phyloP scores from a whole-genome alignment of 2,888 invertebrate genomes.

The Napeogenes inachia region DNA sequence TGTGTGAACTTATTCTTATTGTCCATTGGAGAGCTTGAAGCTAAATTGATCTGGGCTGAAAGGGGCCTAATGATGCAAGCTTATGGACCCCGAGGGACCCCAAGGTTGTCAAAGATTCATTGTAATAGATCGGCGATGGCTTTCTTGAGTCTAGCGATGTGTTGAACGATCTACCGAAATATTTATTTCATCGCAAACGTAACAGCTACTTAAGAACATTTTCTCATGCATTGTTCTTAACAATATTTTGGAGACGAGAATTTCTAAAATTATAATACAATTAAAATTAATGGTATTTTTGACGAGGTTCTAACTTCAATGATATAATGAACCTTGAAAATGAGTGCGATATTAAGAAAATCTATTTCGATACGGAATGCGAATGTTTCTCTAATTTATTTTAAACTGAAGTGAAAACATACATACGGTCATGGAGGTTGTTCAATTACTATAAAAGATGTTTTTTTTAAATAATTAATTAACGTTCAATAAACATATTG shows the following conservation, averaged over 20 bases:
- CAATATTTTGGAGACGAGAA: neutral
- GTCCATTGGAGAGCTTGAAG: neutral
- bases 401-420: conserved; percentile 16
- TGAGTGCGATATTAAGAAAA: conserved; percentile 11
- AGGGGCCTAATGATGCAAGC: conserved; percentile 4
- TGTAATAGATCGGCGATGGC: conserved; percentile 2
- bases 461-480: neutral
- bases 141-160: neutral
- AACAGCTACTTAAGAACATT: no score
- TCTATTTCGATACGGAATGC: conserved; percentile 21
- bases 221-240: neutral
- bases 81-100: conserved; percentile 6
- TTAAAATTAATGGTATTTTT: neutral
- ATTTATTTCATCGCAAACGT: no score
- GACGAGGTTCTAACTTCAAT: neutral
- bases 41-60: conserved; percentile 3
- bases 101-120: conserved; percentile 7
- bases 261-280: no score
- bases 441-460: neutral
- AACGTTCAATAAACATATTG: no score
- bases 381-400: conserved; percentile 20
- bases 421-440: neutral
- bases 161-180: neutral
- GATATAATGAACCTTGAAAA: neutral
- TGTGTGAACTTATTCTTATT: neutral